phyloP scores from a whole-genome alignment of 2,888 invertebrate species.

The Mesopsocus fuscifrons region DNA sequence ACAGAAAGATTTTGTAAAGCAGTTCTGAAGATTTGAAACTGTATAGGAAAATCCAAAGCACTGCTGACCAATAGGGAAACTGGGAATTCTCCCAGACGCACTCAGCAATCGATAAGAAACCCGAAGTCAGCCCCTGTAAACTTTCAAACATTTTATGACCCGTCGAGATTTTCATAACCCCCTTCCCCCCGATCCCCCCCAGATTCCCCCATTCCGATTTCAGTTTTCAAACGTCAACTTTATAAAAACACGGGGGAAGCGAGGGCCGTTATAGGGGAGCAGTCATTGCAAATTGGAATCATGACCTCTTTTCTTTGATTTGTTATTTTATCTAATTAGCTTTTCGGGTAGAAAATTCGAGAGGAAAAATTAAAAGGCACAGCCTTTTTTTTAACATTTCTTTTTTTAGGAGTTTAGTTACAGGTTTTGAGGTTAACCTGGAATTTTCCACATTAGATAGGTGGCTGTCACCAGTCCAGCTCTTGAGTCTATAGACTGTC shows the following conservation, averaged over 20 bases:
- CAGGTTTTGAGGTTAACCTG: too few relatives aligned
- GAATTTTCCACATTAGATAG: not conserved
- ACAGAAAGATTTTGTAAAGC: too few relatives aligned
- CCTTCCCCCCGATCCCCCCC: slow-evolving; percentile 8
- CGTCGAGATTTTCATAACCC: slow-evolving; percentile 12
- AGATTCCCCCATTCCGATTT: not conserved
- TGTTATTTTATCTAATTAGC: not conserved
- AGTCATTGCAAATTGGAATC: not conserved
- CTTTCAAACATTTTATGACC: slow-evolving; percentile 9
- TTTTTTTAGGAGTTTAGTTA: too few relatives aligned
- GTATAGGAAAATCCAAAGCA: too few relatives aligned
- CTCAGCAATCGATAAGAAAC: too few relatives aligned
- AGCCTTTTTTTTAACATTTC: too few relatives aligned
- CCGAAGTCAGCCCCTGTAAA: slow-evolving; percentile 5
- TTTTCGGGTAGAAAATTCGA: not conserved
- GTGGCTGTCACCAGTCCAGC: too few relatives aligned
- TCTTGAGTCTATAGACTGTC: too few relatives aligned
- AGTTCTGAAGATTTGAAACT: too few relatives aligned
- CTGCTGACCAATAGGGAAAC: too few relatives aligned
- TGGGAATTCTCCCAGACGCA: too few relatives aligned
- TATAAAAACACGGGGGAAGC: slow-evolving; percentile 4
- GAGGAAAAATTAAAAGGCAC: too few relatives aligned
- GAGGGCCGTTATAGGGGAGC: not conserved
- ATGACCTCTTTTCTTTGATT: not conserved
- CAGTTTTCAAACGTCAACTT: slow-evolving; percentile 9